A percentile compares a stretch with the other conserved stretches of the same genome.
These are phyloP conservation scores for Aegotheles bennettii DNA, from an alignment of 2,113 vertebrate species.

Conservation along the genomic window DNA sequence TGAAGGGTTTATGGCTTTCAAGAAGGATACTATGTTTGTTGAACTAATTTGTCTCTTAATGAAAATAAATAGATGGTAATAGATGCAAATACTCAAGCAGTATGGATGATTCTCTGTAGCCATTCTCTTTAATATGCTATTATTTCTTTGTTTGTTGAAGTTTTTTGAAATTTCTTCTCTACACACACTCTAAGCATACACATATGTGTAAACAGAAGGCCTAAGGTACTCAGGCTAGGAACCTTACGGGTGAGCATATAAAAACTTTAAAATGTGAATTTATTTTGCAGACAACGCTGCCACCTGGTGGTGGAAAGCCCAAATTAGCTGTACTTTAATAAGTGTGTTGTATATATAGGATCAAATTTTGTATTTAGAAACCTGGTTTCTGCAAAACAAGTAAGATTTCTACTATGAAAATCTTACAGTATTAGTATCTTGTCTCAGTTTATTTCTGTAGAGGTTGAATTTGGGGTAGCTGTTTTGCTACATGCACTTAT, in stretches of 20 bases:
- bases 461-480: background rate
- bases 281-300: constrained; percentile 50
- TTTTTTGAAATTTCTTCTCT: background rate
- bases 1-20: background rate
- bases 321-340: background rate
- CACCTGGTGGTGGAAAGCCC: constrained; percentile 64
- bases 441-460: background rate
- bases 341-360: accelerated
- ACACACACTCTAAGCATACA: background rate
- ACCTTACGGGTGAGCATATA: accelerated
- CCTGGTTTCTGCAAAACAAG: background rate
- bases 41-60: background rate
- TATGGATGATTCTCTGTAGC: background rate
- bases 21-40: background rate
- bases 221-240: background rate
- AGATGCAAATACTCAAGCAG: background rate
- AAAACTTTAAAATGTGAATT: background rate
- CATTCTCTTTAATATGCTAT: no score
- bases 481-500: background rate
- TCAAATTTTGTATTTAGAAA: background rate
- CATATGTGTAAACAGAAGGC: background rate
- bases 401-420: background rate
- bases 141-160: no score
- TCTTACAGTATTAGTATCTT: background rate
- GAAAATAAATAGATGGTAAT: background rate